These are phyloP conservation scores for Acleris laterana DNA, from an alignment of 2,888 invertebrate species.

Conservation along the genomic window DNA sequence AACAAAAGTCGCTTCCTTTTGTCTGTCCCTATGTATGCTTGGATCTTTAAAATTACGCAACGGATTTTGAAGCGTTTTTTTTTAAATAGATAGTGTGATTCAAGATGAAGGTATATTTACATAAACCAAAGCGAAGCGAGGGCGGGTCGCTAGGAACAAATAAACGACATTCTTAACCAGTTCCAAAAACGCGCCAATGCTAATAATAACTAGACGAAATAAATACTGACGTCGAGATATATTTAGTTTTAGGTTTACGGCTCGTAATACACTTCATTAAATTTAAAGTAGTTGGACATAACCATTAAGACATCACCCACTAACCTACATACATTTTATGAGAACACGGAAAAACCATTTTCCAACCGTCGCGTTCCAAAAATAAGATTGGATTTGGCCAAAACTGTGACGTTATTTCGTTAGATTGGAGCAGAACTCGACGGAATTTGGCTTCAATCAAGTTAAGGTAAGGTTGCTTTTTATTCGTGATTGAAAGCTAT, in stretches of 20 bases:
- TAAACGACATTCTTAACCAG: no score
- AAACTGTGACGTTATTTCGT: not conserved
- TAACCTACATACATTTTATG: conserved; percentile 23
- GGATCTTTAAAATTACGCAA: no score
- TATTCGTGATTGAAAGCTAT: not conserved
- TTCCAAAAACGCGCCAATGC: not conserved
- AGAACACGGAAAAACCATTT: not conserved
- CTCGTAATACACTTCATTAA: conserved; percentile 19
- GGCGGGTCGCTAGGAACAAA: no score
- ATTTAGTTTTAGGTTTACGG: conserved; percentile 10
- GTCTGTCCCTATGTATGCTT: no score
- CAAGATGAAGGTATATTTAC: no score
- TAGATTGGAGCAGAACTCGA: not conserved
- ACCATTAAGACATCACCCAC: conserved; percentile 19
- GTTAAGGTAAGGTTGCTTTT: conserved; percentile 6
- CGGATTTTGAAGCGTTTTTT: no score
- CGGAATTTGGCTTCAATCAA: not conserved
- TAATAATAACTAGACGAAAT: not conserved
- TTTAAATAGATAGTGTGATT: no score
- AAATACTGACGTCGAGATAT: conserved; percentile 6
- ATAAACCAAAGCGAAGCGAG: no score
- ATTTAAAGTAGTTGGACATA: conserved; percentile 21
- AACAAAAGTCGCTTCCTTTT: no score
- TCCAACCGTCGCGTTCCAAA: not conserved
- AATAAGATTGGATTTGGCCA: conserved; percentile 10